Evolutionary conservation across 1,140 invertebrate species (phyloP).

Genomic region (Carposina sasakii): DNA sequence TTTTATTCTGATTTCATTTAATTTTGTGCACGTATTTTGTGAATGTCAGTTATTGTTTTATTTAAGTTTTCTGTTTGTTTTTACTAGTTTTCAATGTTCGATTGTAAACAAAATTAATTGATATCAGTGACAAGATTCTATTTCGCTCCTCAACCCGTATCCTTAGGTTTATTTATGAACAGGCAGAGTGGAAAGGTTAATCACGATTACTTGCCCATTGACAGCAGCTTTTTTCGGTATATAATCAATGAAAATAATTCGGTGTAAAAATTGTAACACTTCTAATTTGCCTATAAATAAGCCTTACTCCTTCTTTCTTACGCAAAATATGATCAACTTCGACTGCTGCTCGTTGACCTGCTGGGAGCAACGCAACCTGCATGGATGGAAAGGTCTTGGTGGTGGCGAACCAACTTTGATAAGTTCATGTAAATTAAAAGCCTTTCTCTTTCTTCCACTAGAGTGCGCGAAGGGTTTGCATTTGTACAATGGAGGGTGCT

Average conservation of each 20-base stretch:
- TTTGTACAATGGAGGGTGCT: slow-evolving; percentile 65
- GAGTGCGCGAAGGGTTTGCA: slow-evolving; percentile 69
- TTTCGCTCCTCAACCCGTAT: slow-evolving; percentile 43
- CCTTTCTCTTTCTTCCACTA: slow-evolving; percentile 60
- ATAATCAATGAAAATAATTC: no score
- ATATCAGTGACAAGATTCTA: slow-evolving; percentile 70
- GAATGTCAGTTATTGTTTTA: slow-evolving; percentile 50
- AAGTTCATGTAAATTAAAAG: slow-evolving; percentile 47
- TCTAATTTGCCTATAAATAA: no score
- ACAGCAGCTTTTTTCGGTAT: no score
- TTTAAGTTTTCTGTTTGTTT: slow-evolving; percentile 20
- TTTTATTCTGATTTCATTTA: slow-evolving; percentile 58
- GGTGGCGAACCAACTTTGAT: slow-evolving; percentile 47
- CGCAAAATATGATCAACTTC: slow-evolving; percentile 48
- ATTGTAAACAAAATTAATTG: slow-evolving; percentile 58
- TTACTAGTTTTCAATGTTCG: no score
- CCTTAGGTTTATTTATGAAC: slow-evolving; percentile 42
- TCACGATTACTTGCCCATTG: no score
- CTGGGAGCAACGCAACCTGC: slow-evolving; percentile 48
- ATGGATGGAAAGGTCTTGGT: slow-evolving; percentile 65
- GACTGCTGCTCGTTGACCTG: slow-evolving; percentile 10
- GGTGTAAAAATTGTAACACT: no score
- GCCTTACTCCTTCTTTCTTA: slow-evolving; percentile 43
- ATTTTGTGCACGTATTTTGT: slow-evolving; percentile 58
- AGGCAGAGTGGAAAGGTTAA: slow-evolving; percentile 43